Base-by-base conservation (phyloP, 2,113 vertebrate species). In the Otocyon megalotis region DNA sequence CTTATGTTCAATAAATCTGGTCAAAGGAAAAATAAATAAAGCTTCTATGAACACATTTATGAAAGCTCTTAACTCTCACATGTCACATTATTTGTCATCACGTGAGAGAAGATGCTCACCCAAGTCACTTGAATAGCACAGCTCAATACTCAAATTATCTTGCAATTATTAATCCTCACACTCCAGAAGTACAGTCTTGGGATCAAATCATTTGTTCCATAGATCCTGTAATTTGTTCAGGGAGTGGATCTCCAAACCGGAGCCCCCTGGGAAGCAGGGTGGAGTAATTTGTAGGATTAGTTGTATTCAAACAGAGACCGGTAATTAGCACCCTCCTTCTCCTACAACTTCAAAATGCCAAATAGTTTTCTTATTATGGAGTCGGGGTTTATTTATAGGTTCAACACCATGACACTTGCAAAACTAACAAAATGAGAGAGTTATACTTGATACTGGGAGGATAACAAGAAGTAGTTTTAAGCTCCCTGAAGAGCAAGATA, bases 401-500 rank as follows among this genome's bases (percentile, higher is more conserved):
- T 74, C 5, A 13, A 96, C 95, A 97, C 90, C 90, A 96, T 86
- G 96, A 96, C 97, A 95, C 95, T 96, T 81, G 71, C 94, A 96
- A 97, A 98, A 96, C 85, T 95, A 97, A 97, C 96, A 92, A 98
- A 97, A 97, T 96, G 95, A 96, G 94, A 95, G 96, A 91, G 96
- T 82, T 88, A 91, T 88, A 96, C 90, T 96, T 94, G 97, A 95
- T 90, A 79, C 93, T 1, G 12, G 67, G 90, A 95, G 90, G 83
- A 56, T 74, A 92, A 62, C 58, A 71, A 94, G 89, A 28, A 92
- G 96, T 30, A 9, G 62, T 65, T 79, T 69, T 48, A 71, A 83
- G 88, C 77, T 90, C 92, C 94, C 94, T 80, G 77, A 92, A 97
- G 96, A 77, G 50, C 97, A 94, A 74, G 93, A 84, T 43, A 37